These are phyloP conservation scores for Cephalopterus ornatus DNA, from an alignment of 2,113 vertebrate species.

Conservation along the genomic window DNA sequence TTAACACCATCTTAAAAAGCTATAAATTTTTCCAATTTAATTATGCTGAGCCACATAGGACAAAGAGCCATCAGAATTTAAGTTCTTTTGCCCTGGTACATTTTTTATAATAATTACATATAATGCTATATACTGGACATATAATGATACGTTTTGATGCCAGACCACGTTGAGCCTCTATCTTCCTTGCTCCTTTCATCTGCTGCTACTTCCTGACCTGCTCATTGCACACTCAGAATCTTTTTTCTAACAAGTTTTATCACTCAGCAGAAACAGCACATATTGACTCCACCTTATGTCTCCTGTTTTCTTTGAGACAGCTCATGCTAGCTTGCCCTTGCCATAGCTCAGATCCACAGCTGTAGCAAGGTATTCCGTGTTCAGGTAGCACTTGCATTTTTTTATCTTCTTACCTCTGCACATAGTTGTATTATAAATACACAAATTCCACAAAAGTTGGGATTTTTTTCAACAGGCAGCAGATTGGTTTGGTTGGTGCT, in stretches of 20 bases:
- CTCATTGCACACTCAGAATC: not conserved
- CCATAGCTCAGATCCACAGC: not conserved
- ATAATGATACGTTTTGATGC: constrained; percentile 1
- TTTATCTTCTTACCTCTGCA: not conserved
- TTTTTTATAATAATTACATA: not conserved
- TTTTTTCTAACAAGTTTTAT: not conserved
- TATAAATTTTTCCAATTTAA: not conserved
- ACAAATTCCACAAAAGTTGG: not conserved
- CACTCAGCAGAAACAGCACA: not conserved
- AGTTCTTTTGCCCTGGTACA: not conserved
- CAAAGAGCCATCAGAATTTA: not conserved
- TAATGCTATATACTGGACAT: not conserved
- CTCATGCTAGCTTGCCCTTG: not conserved
- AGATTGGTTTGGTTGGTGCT: not conserved
- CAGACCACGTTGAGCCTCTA: not conserved
- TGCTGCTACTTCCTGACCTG: not conserved
- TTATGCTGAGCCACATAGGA: not conserved
- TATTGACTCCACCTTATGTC: not conserved
- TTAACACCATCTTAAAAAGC: not conserved
- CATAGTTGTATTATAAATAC: not conserved
- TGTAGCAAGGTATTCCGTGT: not conserved
- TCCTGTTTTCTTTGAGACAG: not conserved
- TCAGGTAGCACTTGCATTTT: not conserved
- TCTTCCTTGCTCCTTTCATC: not conserved
- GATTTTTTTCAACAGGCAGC: not conserved